Percentiles rank a stretch among this genome's conserved stretches.
Conservation (phyloP, 1,140 invertebrate genomes). For the Drosophila pseudoananassae region DNA sequence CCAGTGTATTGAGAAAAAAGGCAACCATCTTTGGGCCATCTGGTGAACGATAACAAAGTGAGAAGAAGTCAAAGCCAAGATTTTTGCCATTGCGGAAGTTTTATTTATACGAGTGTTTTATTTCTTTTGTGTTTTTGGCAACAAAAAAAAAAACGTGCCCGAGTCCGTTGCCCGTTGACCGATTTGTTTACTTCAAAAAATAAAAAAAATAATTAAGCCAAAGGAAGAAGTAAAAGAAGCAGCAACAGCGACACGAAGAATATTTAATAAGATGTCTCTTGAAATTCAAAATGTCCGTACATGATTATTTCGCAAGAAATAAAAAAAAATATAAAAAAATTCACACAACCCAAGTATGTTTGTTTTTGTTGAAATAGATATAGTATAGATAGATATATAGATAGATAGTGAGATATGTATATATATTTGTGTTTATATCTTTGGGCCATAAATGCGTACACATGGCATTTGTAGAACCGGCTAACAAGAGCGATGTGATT, state of each 20-base stretch:
- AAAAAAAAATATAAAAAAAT: slow-evolving; percentile 1
- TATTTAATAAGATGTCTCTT: slow-evolving; percentile 52
- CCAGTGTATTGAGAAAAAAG: background rate
- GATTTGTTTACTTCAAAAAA: slow-evolving; percentile 49
- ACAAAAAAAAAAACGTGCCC: slow-evolving; percentile 45
- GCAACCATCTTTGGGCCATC: slow-evolving; percentile 38
- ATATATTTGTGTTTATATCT: background rate
- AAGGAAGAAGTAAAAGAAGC: slow-evolving; percentile 26
- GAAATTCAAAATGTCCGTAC: slow-evolving; percentile 41
- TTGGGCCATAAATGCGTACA: slow-evolving; percentile 30
- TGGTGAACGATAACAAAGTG: slow-evolving; percentile 55
- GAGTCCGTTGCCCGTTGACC: slow-evolving; percentile 58
- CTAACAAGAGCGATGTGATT: slow-evolving; percentile 32
- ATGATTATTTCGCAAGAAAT: slow-evolving; percentile 33
- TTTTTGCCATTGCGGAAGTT: slow-evolving; percentile 56
- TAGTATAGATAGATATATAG: background rate
- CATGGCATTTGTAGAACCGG: slow-evolving; percentile 48
- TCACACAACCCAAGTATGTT: slow-evolving; percentile 10
- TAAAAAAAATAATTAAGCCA: slow-evolving; percentile 3
- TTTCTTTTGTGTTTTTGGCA: slow-evolving; percentile 22
- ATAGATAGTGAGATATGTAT: background rate
- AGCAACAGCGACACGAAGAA: slow-evolving; percentile 15
- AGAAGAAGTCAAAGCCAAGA: slow-evolving; percentile 33
- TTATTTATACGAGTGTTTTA: slow-evolving; percentile 36
- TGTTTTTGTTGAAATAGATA: background rate